A percentile compares a stretch with the other conserved stretches of the same genome.
Conservation (phyloP, 2,797 vertebrate species). For the Acanthiza pusilla region DNA sequence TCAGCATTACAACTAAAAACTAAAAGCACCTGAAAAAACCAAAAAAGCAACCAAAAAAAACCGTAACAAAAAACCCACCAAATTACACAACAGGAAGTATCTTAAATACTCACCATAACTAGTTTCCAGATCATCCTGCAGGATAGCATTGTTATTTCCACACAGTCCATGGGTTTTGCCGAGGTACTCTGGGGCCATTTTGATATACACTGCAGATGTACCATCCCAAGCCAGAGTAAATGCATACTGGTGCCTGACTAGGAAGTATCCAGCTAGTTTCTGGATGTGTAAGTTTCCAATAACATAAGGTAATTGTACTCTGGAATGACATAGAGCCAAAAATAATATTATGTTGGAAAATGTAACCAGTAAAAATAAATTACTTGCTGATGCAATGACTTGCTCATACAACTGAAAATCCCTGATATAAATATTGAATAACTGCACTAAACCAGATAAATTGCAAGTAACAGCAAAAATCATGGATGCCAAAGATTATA, state of each 20-base stretch:
- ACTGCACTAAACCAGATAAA: background rate
- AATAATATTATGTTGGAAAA: background rate
- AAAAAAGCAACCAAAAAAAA: too few relatives aligned
- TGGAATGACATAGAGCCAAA: constrained; percentile 36
- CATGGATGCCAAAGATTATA: background rate
- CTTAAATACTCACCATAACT: constrained; percentile 83
- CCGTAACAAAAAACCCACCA: too few relatives aligned
- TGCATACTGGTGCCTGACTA: constrained; percentile 83
- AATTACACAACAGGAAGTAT: background rate
- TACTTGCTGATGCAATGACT: background rate
- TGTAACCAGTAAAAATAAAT: background rate
- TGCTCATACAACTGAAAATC: background rate
- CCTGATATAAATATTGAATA: background rate
- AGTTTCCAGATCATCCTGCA: constrained; percentile 91
- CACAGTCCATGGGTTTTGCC: constrained; percentile 89
- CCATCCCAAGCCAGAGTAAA: constrained; percentile 96
- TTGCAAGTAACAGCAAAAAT: background rate
- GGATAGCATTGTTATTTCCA: constrained; percentile 92
- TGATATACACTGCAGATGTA: constrained; percentile 86
- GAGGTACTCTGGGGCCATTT: constrained; percentile 90
- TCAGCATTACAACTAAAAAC: background rate
- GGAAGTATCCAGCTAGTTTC: constrained; percentile 85
- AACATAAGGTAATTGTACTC: constrained; percentile 82
- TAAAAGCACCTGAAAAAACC: background rate
- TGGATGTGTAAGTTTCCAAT: constrained; percentile 84